These are phyloP conservation scores for Anoplophora glabripennis DNA, from an alignment of 1,140 invertebrate genomes.

Conservation along the genomic window DNA sequence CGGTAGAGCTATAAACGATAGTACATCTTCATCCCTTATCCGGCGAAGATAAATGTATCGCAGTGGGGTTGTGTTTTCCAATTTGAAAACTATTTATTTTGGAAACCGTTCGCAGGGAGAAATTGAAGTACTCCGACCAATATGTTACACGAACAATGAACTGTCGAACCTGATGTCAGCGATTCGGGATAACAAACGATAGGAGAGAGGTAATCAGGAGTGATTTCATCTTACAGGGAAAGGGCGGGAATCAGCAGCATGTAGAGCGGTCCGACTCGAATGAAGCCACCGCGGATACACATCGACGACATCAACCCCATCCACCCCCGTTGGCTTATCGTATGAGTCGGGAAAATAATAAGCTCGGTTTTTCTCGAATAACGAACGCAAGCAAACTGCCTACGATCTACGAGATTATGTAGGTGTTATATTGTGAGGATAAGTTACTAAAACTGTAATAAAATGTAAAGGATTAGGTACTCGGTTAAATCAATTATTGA, in stretches of 20 bases:
- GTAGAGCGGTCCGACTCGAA: slow-evolving; percentile 37
- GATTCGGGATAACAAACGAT: slow-evolving; percentile 45
- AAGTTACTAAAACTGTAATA: too few relatives aligned
- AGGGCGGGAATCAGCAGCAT: slow-evolving; percentile 44
- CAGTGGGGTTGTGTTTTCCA: slow-evolving; percentile 3
- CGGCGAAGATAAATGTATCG: slow-evolving; percentile 3
- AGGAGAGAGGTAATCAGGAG: slow-evolving; percentile 44
- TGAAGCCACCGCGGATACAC: slow-evolving; percentile 22
- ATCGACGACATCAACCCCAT: slow-evolving; percentile 25
- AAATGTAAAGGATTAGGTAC: too few relatives aligned
- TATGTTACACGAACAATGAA: slow-evolving; percentile 48
- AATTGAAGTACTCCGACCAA: slow-evolving; percentile 28
- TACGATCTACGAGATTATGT: too few relatives aligned
- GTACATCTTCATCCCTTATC: not conserved
- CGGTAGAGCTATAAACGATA: slow-evolving; percentile 9
- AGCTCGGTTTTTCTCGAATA: too few relatives aligned
- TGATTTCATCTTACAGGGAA: slow-evolving; percentile 47
- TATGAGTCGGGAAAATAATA: too few relatives aligned
- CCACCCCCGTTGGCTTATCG: too few relatives aligned
- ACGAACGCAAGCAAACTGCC: too few relatives aligned
- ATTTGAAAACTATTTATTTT: slow-evolving; percentile 5
- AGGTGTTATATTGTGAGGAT: too few relatives aligned
- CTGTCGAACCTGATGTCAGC: slow-evolving; percentile 49
- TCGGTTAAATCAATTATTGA: too few relatives aligned
- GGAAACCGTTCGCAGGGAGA: slow-evolving; percentile 3